These are phyloP conservation scores for Mormyrops attenuatus DNA, from an alignment of 2,797 vertebrate species.

Conservation along the genomic window DNA sequence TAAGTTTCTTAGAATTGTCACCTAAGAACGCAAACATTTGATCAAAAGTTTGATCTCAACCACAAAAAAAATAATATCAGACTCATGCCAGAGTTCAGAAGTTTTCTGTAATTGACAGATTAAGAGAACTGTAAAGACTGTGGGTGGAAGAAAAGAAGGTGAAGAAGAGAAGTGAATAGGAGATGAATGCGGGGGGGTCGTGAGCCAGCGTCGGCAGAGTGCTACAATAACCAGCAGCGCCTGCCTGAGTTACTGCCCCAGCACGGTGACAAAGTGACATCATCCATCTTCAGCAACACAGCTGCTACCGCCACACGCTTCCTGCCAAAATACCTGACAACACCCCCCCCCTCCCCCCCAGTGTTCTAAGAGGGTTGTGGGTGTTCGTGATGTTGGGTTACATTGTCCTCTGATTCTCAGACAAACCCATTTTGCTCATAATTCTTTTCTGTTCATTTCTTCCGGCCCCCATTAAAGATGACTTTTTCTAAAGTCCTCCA, in stretches of 20 bases:
- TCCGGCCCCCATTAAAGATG: neutral
- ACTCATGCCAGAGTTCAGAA: neutral
- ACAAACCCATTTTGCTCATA: constrained; percentile 25
- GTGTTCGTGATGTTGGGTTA: neutral
- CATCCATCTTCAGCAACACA: constrained; percentile 62
- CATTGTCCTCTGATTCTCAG: constrained; percentile 10
- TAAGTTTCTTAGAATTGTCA: neutral
- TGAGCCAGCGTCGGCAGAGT: neutral
- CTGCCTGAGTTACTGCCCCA: neutral
- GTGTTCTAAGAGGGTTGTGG: constrained; percentile 31
- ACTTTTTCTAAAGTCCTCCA: neutral
- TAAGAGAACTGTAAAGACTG: neutral
- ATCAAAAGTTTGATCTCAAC: neutral
- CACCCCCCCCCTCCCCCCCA: constrained; percentile 47
- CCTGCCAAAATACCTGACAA: constrained; percentile 60
- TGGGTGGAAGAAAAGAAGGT: neutral
- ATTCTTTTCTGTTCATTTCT: neutral
- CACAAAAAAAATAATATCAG: neutral
- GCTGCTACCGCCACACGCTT: constrained; percentile 63
- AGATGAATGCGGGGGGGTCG: neutral
- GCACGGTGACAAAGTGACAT: constrained; percentile 73
- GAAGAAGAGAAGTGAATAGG: neutral
- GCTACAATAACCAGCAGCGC: constrained; percentile 8
- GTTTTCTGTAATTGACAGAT: neutral
- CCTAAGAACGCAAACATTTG: neutral